Base-by-base conservation (phyloP, 2,888 invertebrate genomes). In the Parelbella ahira region DNA sequence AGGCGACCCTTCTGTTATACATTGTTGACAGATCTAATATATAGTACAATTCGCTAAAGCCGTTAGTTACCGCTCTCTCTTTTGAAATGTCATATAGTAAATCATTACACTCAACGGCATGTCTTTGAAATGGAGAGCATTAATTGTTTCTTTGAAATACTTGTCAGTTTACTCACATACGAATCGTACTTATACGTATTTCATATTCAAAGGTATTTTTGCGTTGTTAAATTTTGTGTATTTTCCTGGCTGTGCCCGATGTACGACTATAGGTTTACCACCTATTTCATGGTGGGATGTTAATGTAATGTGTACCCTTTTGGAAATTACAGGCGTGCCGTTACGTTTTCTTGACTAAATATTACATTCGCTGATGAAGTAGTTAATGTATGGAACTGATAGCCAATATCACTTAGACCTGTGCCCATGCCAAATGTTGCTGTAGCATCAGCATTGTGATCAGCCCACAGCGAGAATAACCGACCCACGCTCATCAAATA, bases 401-500 rank as follows among this genome's bases (percentile, higher is more conserved):
- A 38, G 53, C 51, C 50, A 51, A 53, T 45, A 48, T 10, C 25
- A 32, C 25, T 39, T 32, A 32, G 39, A 19, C n/a, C 24, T 30
- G 24, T 25, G 19, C 20, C 25, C 15, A 59, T 59, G 60, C 58
- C 57, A 60, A 56, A 44, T 51, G 45, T 48, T 49, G 48, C 37
- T 38, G 24, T 6, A 10, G 39, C 19, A 39, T 12, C 25, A 39
- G 32, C 32, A 39, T 39, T 39, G 39, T 39, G 24, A 39, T 39
- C 39, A 32, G 9, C 32, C 24, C 38, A 38, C 38, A 32, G 12
- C 18, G 7, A 32, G 19, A 39, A 39, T 39, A 19, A 39, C 50
- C 57, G 49, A 47, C 80, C 80, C 72, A 81, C 80, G 74, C 75
- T 49, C 54, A 57, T 55, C 47, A 44, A 36, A 50, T 56, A 51